Conservation (phyloP, 2,888 invertebrate species). For the Sipha maydis region DNA sequence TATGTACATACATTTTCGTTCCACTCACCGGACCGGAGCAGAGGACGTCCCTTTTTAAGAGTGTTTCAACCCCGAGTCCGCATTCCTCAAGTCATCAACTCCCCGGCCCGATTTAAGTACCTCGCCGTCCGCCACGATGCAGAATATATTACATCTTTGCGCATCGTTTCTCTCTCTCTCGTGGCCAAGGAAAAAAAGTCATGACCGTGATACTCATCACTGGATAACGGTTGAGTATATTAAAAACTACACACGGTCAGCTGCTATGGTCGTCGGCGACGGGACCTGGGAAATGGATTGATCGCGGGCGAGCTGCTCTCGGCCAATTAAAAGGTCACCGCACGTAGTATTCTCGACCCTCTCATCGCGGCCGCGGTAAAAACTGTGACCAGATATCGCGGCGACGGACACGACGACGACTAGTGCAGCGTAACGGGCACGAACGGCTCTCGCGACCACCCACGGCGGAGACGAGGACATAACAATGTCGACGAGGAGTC, state of each 20-base stretch:
- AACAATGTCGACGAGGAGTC: background rate
- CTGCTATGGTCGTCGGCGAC: background rate
- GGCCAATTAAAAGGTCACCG: constrained; percentile 39
- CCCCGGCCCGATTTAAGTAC: background rate
- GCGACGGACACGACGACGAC: background rate
- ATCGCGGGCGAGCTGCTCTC: background rate
- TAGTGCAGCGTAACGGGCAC: background rate
- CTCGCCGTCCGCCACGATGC: background rate
- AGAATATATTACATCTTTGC: background rate
- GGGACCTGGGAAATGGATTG: constrained; percentile 34
- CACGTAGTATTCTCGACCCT: background rate
- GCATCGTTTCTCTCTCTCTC: background rate
- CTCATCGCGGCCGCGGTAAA: background rate
- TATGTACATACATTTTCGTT: constrained; percentile 48
- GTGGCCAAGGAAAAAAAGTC: background rate
- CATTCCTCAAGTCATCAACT: constrained; percentile 17
- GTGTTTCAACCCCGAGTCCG: constrained; percentile 50
- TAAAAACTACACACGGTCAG: too few species aligned
- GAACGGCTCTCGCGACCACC: background rate
- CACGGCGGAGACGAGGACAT: background rate
- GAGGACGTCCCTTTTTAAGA: constrained; percentile 36
- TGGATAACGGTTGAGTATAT: background rate
- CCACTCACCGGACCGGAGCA: constrained; percentile 6
- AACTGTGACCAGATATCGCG: background rate
- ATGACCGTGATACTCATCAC: constrained; percentile 45